Evolutionary conservation across 2,888 invertebrate genomes (phyloP), one percentile per base, ranked within the genome.

Genomic region (Epiblema foenella): DNA sequence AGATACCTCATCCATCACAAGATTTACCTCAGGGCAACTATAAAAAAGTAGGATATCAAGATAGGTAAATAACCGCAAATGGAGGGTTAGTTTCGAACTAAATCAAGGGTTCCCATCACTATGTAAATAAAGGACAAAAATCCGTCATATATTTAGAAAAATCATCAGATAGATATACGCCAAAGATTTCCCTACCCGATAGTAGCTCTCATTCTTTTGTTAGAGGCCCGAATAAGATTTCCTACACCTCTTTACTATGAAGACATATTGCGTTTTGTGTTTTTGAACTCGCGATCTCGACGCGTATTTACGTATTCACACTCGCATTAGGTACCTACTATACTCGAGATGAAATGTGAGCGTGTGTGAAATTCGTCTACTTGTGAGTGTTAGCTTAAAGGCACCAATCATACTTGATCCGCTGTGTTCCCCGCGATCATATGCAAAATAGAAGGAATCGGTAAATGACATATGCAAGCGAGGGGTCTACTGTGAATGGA

Each of bases 181-280:
- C 39, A 60, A 71, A 85, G 88, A 90, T 90, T 85, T 87, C 83
- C 83, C 83, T 82, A 77, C 78, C 77, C 79, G 89, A 90, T 90
- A 89, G 79, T 83, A 84, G 84, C 82, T 82, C 85, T 81, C 84
- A 82, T 83, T 84, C 88, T 83, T 88, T 90, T 91, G 89, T 91
- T 86, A 83, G 85, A 80, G 82, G 86, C 85, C 84, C 85, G 85
- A 79, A 89, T 85, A 90, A 90, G 87, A 90, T 89, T 91, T 87
- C 89, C 87, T 86, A 88, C 89, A 88, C 89, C 87, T 78, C 76
- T 77, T 79, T 75, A 76, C 80, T 80, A 92, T 91, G 89, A 92
- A 93, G 93, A 92, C 93, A 93, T 92, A 93, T 92, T 91, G 89
- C 92, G 90, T 91, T 92, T 91, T 91, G 89, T 91, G 91, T 92